Conservation (phyloP, 2,113 vertebrate genomes). For the Heterotilapia buettikoferi region DNA sequence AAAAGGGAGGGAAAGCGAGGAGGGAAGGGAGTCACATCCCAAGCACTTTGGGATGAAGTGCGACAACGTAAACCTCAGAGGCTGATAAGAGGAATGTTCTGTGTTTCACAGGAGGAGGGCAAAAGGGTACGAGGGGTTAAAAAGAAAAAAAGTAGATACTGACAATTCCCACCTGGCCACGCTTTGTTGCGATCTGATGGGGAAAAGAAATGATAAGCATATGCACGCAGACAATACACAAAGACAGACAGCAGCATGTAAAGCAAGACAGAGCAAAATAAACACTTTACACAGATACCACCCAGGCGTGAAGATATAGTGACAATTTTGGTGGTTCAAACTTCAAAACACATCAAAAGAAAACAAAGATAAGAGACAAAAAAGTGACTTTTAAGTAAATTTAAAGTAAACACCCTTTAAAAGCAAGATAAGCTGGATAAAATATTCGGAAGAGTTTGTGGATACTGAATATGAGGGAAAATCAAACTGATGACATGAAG, state of each 20-base stretch:
- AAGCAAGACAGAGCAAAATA: slow-evolving; percentile 8
- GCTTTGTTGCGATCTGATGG: slow-evolving; percentile 76
- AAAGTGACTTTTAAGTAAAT: neutral
- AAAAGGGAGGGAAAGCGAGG: neutral
- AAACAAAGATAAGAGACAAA: neutral
- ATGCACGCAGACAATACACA: slow-evolving; percentile 15
- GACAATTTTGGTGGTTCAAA: neutral
- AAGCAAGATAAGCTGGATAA: neutral
- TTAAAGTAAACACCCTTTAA: neutral
- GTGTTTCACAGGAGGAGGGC: neutral
- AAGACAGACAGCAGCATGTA: slow-evolving; percentile 23
- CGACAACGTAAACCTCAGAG: neutral
- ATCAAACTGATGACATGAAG: neutral
- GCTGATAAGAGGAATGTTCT: neutral
- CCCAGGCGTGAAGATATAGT: neutral
- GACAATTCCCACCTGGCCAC: slow-evolving; percentile 75
- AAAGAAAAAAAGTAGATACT: slow-evolving; percentile 42
- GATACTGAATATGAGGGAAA: neutral
- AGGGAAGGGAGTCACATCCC: slow-evolving; percentile 4
- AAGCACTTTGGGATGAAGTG: slow-evolving; percentile 17
- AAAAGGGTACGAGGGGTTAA: neutral
- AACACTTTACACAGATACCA: slow-evolving; percentile 10
- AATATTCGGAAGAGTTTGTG: neutral
- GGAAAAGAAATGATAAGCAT: slow-evolving; percentile 58
- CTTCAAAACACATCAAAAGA: neutral